A percentile compares a stretch with the other conserved stretches of the same genome.
Evolutionary conservation across 2,797 vertebrate species (phyloP).

Genomic region (Ispidina picta): DNA sequence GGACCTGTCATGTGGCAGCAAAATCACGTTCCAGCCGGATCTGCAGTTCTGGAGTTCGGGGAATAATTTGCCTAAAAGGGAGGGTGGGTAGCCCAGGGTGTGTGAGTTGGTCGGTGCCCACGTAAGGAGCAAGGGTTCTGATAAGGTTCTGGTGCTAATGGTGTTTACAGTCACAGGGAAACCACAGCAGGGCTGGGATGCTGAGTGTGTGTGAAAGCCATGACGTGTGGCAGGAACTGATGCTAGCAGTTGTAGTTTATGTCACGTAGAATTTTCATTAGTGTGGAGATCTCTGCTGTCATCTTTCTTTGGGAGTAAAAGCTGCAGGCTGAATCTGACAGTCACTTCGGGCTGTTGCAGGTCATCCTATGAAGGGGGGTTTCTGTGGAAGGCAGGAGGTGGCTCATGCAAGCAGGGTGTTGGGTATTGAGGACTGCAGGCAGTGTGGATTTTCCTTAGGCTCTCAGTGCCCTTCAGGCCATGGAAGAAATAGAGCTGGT

Average conservation of each 20-base stretch:
- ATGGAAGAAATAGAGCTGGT: neutral
- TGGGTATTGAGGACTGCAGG: neutral
- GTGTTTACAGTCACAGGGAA: neutral
- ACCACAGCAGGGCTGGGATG: neutral
- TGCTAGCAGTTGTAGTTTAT: neutral
- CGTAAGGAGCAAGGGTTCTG: neutral
- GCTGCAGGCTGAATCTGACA: neutral
- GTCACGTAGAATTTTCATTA: neutral
- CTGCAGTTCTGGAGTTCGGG: neutral
- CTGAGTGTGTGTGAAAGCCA: neutral
- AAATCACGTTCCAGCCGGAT: neutral
- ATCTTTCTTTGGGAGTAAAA: neutral
- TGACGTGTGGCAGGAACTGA: neutral
- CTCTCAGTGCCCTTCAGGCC: neutral
- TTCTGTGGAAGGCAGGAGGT: neutral
- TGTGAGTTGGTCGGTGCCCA: neutral
- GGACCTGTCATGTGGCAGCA: neutral
- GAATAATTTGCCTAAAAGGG: neutral
- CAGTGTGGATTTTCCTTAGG: neutral
- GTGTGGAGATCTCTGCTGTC: fast-evolving
- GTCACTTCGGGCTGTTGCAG: fast-evolving
- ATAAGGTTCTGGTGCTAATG: neutral
- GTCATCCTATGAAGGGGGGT: fast-evolving
- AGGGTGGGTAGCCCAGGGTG: neutral
- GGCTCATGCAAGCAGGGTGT: neutral